Evolutionary conservation across 2,888 invertebrate species (phyloP).

Genomic region (Dryobota labecula): DNA sequence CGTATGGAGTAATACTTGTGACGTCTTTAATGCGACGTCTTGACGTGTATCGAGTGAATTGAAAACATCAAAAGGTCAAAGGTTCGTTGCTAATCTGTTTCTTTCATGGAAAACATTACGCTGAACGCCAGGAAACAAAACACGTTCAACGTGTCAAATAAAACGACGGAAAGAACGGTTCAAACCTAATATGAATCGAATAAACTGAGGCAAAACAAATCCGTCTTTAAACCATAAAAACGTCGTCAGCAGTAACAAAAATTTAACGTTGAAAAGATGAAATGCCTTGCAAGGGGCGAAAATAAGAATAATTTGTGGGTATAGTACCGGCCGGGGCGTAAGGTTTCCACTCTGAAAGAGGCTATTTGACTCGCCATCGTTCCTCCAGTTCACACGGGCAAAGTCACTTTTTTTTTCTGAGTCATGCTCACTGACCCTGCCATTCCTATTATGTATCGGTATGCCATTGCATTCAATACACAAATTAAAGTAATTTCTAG

Average conservation of each 20-base stretch:
- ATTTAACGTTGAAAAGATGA: constrained; percentile 71
- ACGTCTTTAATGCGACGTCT: constrained; percentile 59
- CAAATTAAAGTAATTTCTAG: background rate
- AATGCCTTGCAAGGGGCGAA: constrained; percentile 74
- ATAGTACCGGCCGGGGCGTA: constrained; percentile 70
- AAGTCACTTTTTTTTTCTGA: constrained; percentile 62
- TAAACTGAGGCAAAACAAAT: constrained; percentile 70
- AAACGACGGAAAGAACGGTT: constrained; percentile 52
- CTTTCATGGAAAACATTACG: constrained; percentile 48
- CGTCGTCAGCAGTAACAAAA: constrained; percentile 75
- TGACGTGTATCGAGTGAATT: constrained; percentile 61
- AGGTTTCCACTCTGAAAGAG: constrained; percentile 75
- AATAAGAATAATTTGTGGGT: constrained; percentile 78
- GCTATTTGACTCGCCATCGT: constrained; percentile 74
- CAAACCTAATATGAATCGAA: constrained; percentile 65
- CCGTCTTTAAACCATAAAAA: constrained; percentile 73
- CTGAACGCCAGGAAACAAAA: constrained; percentile 48
- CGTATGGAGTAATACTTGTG: constrained; percentile 55
- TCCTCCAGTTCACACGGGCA: constrained; percentile 66
- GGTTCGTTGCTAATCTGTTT: constrained; percentile 63
- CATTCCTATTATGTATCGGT: constrained; percentile 34
- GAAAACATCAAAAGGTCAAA: constrained; percentile 67
- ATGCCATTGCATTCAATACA: constrained; percentile 1
- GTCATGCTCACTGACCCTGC: constrained; percentile 47
- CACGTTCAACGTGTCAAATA: constrained; percentile 52